These are phyloP conservation scores for Apostichopus japonicus DNA, from an alignment of 35 echinoderm and acorn worm genomes.

Conservation along the genomic window DNA sequence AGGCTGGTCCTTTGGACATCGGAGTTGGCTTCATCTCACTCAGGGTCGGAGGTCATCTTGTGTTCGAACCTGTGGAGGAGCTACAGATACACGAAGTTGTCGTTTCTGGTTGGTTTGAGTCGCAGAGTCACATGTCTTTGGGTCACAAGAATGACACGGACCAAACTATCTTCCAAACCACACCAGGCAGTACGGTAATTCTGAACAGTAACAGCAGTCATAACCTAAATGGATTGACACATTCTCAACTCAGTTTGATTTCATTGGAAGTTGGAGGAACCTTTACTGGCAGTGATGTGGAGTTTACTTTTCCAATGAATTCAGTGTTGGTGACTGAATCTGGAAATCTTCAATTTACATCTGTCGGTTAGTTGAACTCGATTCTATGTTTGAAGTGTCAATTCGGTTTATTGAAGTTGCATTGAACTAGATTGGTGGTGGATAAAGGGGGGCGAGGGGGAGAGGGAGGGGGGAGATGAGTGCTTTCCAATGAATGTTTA, in stretches of 20 bases:
- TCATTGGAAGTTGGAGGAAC: constrained; percentile 14
- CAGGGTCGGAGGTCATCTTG: constrained; percentile 41
- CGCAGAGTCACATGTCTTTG: constrained; percentile 44
- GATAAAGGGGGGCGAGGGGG: background rate
- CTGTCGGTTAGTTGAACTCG: background rate
- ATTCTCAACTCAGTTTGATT: constrained; percentile 49
- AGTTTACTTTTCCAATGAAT: background rate
- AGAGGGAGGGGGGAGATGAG: background rate
- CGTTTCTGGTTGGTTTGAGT: constrained; percentile 53
- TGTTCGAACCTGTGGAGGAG: constrained; percentile 34
- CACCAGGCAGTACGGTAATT: constrained; percentile 21
- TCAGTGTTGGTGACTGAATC: background rate
- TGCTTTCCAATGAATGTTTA: no score
- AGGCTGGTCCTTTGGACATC: constrained; percentile 40
- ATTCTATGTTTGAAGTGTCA: background rate
- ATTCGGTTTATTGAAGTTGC: background rate
- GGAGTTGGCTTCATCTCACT: constrained; percentile 33
- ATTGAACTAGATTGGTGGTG: background rate
- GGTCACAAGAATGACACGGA: background rate
- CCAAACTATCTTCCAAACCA: constrained; percentile 14
- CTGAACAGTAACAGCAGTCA: constrained; percentile 45
- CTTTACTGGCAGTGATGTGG: constrained; percentile 10
- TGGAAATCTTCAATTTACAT: background rate
- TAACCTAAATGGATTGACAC: background rate
- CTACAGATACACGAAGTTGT: constrained; percentile 34